phyloP scores from a whole-genome alignment of 2,113 vertebrate genomes.

The Pangasianodon gigas region DNA sequence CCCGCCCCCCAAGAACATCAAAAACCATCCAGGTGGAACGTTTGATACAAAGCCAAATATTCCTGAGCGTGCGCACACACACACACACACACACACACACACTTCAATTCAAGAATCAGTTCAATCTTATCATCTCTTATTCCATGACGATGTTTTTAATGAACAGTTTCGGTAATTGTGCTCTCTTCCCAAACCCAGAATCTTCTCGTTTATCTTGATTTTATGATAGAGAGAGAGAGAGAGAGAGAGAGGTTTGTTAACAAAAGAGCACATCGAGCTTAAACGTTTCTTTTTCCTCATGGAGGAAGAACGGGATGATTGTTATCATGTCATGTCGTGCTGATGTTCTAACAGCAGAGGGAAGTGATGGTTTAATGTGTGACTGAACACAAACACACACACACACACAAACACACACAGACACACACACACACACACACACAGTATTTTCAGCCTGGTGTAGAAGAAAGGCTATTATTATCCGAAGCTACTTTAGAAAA shows the following conservation, averaged over 20 bases:
- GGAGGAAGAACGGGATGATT: not conserved
- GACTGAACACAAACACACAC: not conserved
- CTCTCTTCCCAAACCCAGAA: not conserved
- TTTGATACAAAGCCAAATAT: not conserved
- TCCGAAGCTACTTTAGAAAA: not conserved
- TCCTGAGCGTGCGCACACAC: not conserved
- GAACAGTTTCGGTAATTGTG: not conserved
- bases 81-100: not conserved
- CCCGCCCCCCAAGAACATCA: not conserved
- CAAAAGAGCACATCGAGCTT: not conserved
- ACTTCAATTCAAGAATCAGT: too few relatives aligned
- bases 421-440: not conserved
- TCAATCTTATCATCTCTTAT: not conserved
- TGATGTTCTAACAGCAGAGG: not conserved
- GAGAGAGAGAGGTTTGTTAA: not conserved
- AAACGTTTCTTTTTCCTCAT: not conserved
- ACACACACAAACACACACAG: too few relatives aligned
- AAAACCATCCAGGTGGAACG: not conserved
- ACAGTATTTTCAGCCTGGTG: not conserved
- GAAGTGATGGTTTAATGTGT: not conserved
- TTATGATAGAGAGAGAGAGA: not conserved
- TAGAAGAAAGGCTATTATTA: not conserved
- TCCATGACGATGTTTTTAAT: not conserved
- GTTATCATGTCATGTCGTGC: not conserved
- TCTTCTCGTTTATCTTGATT: not conserved